Evolutionary conservation across 2,113 vertebrate genomes (phyloP), one percentile per base, ranked within the genome.

Genomic region (Mandrillus leucophaeus): DNA sequence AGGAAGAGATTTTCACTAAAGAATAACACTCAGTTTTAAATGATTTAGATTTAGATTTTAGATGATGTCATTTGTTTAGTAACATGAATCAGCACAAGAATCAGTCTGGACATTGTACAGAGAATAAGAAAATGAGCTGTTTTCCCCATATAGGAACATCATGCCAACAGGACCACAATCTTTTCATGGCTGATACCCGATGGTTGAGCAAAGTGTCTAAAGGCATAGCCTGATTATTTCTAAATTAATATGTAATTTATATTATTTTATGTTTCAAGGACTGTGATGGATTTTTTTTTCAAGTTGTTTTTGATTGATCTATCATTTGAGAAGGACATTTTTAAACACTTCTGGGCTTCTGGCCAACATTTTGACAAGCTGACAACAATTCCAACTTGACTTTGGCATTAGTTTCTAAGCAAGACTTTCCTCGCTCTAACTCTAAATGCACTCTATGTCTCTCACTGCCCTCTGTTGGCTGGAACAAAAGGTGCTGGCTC

Each of bases 261-360:
- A 86, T 87, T 75, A 72, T 52, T 94, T 95, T 70, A 73, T 87
- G 40, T 88, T 97, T 88, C 88, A 94, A 96, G 76, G 76, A 96
- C 88, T 66, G 3, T n/a, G 27, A 18, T 80, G 10, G 32, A 55
- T 55, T 48, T 50, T 93, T 93, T 66, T 82, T 57, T 48, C 9
- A 87, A 79, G 55, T 84, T 32, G 12, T 50, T 96, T 96, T 83
- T 80, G 13, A 93, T 80, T 48, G 40, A 70, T 25, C 23, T 68
- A 17, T 93, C 72, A 91, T 85, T 70, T 73, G 35, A 96, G 75
- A 94, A 82, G 27, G 76, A 64, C 43, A 48, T 68, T 89, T 95
- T 81, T 83, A 70, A 79, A 81, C 3, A 70, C n/a, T 93, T 88
- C 76, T 70, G 40, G 78, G 70, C 82, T 90, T 90, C 40, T 68